Evolutionary conservation across 2,888 invertebrate species (phyloP), one percentile per base, ranked within the genome.

Genomic region (Drosophila percnosoma): DNA sequence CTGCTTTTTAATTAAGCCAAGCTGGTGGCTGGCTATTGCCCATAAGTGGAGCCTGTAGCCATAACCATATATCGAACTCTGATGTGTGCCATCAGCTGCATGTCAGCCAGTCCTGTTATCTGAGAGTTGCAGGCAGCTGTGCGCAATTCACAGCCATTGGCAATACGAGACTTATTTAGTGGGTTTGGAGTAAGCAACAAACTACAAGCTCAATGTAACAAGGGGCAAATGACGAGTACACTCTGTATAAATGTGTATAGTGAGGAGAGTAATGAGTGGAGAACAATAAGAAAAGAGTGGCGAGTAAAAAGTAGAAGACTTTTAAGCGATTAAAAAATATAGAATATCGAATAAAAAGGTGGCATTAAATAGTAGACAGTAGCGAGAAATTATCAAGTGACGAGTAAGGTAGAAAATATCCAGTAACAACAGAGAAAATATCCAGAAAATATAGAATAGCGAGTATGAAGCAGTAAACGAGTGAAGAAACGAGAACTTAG

Each of bases 1-100:
- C 71, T 81, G 76, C 75, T 76, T 75, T 86, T 86, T 86, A 86
- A 86, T 80, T 80, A 80, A 82, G 82, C 80, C 80, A 78, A 57
- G 53, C 58, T 64, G 57, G n/a, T 64, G 42, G 55, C 63, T 58
- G 55, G 34, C 42, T 61, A 57, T 61, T 61, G 68, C 76, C 78
- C 78, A 64, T 80, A 80, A 62, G 62, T 11, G 80, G 54, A 76
- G 80, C 34, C 64, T 33, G 60, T 6, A 33, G 29, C 58, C 40
- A 61, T 51, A 66, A 13, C 63, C 77, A 77, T 68, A 68, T 64
- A 10, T 55, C 38, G 45, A 60, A 38, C 13, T 53, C 51, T 61
- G 67, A 78, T 80, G 72, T 78, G 76, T 80, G 80, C 80, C 80
- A 78, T 58, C 80, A 78, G 70, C 80, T 70, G 80, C 53, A 53